A percentile compares a stretch with the other conserved stretches of the same genome.
Conservation (phyloP, 2,888 invertebrate species). For the Agriopis marginaria region DNA sequence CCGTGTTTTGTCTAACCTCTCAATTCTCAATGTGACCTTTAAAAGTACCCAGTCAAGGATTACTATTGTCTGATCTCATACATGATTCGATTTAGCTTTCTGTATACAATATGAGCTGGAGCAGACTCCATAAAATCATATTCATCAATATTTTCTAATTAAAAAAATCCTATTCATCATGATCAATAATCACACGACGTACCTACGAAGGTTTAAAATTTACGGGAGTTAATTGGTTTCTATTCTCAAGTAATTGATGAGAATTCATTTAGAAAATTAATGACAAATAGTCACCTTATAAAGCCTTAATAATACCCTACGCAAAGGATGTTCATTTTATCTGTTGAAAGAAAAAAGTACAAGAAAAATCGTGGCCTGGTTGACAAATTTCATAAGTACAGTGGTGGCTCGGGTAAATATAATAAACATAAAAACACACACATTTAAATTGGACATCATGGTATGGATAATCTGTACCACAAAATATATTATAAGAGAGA, state of each 20-base stretch:
- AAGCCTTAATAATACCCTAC: too few relatives aligned
- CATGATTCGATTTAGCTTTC: background rate
- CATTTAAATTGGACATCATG: too few relatives aligned
- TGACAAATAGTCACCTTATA: background rate
- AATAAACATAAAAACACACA: too few relatives aligned
- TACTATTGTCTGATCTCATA: slow-evolving; percentile 1
- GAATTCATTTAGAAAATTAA: background rate
- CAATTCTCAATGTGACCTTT: slow-evolving; percentile 10
- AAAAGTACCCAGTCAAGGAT: slow-evolving; percentile 26
- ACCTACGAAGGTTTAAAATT: background rate
- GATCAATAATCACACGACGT: background rate
- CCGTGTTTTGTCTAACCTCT: background rate
- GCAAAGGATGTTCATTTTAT: too few relatives aligned
- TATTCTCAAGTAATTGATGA: background rate
- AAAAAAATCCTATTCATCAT: slow-evolving; percentile 1
- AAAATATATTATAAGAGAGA: too few relatives aligned
- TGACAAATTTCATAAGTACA: too few relatives aligned
- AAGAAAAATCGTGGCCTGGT: too few relatives aligned
- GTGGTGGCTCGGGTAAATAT: too few relatives aligned
- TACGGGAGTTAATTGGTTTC: background rate
- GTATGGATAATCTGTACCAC: too few relatives aligned
- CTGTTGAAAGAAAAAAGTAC: too few relatives aligned
- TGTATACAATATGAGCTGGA: background rate
- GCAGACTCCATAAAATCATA: background rate
- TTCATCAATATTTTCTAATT: too few relatives aligned